Evolutionary conservation across 1,140 invertebrate genomes (phyloP).

Genomic region (Tetraneura akinire): DNA sequence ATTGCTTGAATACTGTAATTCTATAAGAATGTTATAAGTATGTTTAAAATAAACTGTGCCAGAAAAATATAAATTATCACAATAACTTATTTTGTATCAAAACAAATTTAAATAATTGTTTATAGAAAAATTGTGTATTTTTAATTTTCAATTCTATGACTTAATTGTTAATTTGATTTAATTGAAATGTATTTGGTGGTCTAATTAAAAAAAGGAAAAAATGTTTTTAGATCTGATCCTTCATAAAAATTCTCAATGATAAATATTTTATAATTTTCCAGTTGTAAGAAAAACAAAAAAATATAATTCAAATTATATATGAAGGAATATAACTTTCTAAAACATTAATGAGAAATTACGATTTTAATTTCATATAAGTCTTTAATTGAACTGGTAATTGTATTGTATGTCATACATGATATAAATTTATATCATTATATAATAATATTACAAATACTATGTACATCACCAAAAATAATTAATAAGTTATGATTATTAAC

Average conservation of each 20-base stretch:
- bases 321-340: not conserved
- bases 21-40: not conserved
- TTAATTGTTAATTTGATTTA: slow-evolving; percentile 15
- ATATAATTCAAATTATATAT: not conserved
- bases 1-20: not conserved
- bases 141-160: slow-evolving; percentile 14
- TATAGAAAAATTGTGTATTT: not conserved
- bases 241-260: slow-evolving; percentile 10
- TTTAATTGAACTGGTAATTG: slow-evolving; percentile 6
- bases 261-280: not conserved
- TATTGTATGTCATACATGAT: not conserved
- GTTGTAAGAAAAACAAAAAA: not conserved
- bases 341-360: slow-evolving; percentile 7
- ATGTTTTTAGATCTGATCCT: slow-evolving; percentile 37
- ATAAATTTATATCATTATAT: not conserved
- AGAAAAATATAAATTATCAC: not conserved
- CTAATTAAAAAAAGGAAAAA: not conserved
- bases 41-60: not conserved
- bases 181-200: not conserved
- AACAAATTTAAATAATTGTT: slow-evolving; percentile 8
- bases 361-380: not conserved
- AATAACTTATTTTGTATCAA: slow-evolving; percentile 8
- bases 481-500: not conserved
- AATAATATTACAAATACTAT: too few relatives aligned
- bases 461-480: not conserved